A percentile compares a stretch with the other conserved stretches of the same genome.
Conservation (phyloP, 1,140 invertebrate genomes). For the Sycophaga agraensis region DNA sequence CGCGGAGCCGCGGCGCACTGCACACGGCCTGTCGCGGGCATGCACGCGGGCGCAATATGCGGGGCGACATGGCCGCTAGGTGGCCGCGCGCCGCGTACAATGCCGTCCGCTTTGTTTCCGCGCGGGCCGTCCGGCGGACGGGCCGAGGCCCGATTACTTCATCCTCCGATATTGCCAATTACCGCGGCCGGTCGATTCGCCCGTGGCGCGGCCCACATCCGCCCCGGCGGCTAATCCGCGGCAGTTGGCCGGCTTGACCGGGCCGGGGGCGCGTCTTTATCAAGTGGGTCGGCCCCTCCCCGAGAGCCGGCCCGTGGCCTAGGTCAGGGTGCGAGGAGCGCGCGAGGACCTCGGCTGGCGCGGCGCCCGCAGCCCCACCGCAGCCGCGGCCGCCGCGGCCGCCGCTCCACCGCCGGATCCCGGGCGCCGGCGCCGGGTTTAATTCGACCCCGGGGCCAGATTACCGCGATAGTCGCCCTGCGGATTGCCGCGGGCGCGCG, state of each 20-base stretch:
- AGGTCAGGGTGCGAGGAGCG: constrained; percentile 51
- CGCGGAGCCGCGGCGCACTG: constrained; percentile 36
- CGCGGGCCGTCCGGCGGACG: constrained; percentile 32
- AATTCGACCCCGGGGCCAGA: neutral
- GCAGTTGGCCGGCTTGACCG: too few species aligned
- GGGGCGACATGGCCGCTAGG: neutral
- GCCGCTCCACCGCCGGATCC: too few species aligned
- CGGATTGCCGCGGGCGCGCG: neutral
- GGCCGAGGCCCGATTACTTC: neutral
- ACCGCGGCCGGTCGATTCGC: neutral
- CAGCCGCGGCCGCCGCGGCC: constrained; percentile 32
- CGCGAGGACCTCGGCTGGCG: constrained; percentile 48
- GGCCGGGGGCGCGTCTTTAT: neutral
- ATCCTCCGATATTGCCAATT: constrained; percentile 7
- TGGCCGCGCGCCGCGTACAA: neutral
- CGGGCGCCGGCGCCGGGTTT: neutral
- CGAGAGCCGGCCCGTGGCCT: constrained; percentile 36
- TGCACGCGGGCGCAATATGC: neutral
- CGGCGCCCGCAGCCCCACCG: constrained; percentile 37
- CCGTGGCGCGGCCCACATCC: neutral
- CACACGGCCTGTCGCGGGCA: neutral
- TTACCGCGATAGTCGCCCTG: neutral
- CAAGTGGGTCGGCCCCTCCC: neutral
- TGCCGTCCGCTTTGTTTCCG: neutral
- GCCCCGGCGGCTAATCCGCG: neutral